Conservation (phyloP, 2,797 vertebrate species). For the Myotis findleyi region DNA sequence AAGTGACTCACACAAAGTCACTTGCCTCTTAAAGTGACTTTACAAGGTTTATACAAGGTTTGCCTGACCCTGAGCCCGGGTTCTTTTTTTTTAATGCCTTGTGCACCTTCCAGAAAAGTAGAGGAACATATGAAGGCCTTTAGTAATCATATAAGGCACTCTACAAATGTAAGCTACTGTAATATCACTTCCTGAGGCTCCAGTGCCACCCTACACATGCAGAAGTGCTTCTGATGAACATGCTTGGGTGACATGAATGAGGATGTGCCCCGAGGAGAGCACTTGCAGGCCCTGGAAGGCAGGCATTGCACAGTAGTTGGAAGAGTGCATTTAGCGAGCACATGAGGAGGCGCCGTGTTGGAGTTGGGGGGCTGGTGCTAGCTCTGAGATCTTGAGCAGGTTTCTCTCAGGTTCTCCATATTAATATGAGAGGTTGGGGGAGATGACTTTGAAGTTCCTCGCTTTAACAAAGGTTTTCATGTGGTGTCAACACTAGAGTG, state of each 20-base stretch:
- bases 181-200: background rate
- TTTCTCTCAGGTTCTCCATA: background rate
- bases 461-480: background rate
- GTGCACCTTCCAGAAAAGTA: background rate
- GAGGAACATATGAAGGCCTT: background rate
- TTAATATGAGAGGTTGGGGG: background rate
- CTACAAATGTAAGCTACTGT: background rate
- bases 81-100: background rate
- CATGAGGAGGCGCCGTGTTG: accelerated
- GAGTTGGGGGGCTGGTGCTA: background rate
- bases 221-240: background rate
- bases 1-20: background rate
- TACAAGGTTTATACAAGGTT: background rate
- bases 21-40: background rate
- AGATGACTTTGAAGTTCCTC: background rate
- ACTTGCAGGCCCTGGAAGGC: background rate
- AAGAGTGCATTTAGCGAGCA: background rate
- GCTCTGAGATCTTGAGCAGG: background rate
- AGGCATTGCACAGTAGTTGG: background rate
- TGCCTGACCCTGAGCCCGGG: background rate
- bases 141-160: background rate
- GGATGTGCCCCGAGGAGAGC: background rate
- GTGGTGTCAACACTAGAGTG: background rate
- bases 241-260: background rate
- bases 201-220: background rate